Percentiles rank a stretch among this genome's conserved stretches.
Evolutionary conservation across 2,113 vertebrate genomes (phyloP).

Genomic region (Dasypus novemcinctus): DNA sequence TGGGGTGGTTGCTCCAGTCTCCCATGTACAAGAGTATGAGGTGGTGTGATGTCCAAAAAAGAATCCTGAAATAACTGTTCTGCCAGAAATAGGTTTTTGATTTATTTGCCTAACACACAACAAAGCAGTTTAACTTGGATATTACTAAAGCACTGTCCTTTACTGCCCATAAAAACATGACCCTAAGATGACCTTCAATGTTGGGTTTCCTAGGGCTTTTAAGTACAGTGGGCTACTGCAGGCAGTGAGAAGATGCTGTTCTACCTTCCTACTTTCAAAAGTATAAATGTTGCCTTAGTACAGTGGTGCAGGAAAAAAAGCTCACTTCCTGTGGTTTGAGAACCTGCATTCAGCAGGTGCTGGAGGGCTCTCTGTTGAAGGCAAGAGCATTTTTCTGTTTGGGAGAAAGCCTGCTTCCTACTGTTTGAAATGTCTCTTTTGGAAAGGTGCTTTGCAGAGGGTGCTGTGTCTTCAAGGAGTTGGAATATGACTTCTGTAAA

Average conservation of each 20-base stretch:
- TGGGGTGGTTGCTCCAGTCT: neutral
- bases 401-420: neutral
- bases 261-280: neutral
- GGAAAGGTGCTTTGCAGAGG: neutral
- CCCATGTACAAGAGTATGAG: neutral
- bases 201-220: neutral
- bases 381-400: neutral
- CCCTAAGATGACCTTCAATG: neutral
- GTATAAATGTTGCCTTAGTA: neutral
- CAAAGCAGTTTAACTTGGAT: neutral
- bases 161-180: neutral
- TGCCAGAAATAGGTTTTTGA: slow-evolving; percentile 28
- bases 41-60: neutral
- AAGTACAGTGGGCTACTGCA: neutral
- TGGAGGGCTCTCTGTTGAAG: neutral
- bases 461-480: neutral
- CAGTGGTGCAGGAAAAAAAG: neutral
- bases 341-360: neutral
- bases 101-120: neutral
- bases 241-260: neutral
- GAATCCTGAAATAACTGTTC: slow-evolving; percentile 54
- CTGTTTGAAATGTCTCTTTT: slow-evolving; percentile 2
- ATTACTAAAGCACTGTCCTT: neutral
- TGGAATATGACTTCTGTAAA: no score
- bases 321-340: neutral